Conservation (phyloP, 2,888 invertebrate species). For the Actias luna region DNA sequence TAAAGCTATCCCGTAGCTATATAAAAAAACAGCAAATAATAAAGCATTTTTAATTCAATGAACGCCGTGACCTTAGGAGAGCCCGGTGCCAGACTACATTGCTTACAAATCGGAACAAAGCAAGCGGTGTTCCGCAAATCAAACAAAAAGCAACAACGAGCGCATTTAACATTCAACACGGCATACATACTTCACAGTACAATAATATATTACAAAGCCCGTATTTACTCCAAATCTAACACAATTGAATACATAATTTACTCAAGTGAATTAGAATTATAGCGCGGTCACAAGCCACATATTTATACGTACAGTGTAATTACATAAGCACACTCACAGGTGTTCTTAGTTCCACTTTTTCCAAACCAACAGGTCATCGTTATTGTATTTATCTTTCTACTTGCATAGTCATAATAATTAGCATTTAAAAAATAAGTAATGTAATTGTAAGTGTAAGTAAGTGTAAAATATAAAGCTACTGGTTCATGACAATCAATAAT, state of each 20-base stretch:
- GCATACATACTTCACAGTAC: constrained; percentile 8
- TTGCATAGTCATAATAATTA: no score
- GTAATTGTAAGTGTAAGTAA: no score
- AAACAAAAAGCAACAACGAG: constrained; percentile 30
- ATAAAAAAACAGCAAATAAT: neutral
- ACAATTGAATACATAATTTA: neutral
- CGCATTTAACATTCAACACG: constrained; percentile 21
- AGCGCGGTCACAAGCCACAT: neutral
- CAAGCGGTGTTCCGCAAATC: constrained; percentile 26
- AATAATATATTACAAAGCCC: constrained; percentile 5
- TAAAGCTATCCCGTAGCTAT: no score
- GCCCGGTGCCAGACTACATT: constrained; percentile 28
- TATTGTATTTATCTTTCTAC: neutral
- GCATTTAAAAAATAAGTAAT: no score
- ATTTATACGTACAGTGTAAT: neutral
- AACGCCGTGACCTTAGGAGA: constrained; percentile 25
- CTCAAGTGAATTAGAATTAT: neutral
- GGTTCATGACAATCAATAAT: no score
- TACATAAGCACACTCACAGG: neutral
- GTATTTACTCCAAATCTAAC: neutral
- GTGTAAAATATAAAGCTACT: no score
- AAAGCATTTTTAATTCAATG: neutral
- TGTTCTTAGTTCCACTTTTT: neutral
- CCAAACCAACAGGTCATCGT: neutral
- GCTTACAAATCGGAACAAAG: constrained; percentile 31